phyloP scores from a whole-genome alignment of 2,797 vertebrate species.

The Natrix natrix region DNA sequence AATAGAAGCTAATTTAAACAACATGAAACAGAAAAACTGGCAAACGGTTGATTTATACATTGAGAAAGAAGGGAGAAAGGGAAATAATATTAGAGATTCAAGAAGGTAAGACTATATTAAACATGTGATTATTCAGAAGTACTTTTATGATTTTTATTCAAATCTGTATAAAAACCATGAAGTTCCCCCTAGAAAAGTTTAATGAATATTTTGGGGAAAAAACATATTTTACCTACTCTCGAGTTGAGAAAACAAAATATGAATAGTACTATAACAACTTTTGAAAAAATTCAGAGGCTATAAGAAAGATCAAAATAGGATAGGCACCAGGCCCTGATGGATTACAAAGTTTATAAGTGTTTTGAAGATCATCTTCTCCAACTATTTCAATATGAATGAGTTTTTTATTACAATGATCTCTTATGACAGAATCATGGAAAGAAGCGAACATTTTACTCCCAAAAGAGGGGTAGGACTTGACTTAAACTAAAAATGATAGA shows the following conservation, averaged over 20 bases:
- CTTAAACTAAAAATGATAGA: not conserved
- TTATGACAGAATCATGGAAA: not conserved
- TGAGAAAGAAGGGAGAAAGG: not conserved
- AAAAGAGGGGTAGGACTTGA: not conserved
- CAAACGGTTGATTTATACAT: not conserved
- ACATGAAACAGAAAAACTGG: not conserved
- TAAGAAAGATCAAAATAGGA: not conserved
- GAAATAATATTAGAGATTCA: not conserved
- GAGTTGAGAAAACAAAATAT: not conserved
- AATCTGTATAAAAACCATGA: not conserved
- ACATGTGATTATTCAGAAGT: not conserved
- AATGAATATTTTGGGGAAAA: not conserved
- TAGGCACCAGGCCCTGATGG: not conserved
- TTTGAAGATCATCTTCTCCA: not conserved
- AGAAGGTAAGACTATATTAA: not conserved
- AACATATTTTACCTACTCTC: not conserved
- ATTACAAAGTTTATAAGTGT: not conserved
- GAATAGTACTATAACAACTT: not conserved
- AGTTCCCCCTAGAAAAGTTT: not conserved
- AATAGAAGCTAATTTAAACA: not conserved
- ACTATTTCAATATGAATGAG: not conserved
- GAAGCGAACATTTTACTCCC: not conserved
- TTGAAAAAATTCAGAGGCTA: not conserved
- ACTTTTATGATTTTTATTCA: not conserved
- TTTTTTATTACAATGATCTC: not conserved